These are phyloP conservation scores for Phenganax stokvisi DNA, from an alignment of 92 coral and sea anemone genomes.

Conservation along the genomic window DNA sequence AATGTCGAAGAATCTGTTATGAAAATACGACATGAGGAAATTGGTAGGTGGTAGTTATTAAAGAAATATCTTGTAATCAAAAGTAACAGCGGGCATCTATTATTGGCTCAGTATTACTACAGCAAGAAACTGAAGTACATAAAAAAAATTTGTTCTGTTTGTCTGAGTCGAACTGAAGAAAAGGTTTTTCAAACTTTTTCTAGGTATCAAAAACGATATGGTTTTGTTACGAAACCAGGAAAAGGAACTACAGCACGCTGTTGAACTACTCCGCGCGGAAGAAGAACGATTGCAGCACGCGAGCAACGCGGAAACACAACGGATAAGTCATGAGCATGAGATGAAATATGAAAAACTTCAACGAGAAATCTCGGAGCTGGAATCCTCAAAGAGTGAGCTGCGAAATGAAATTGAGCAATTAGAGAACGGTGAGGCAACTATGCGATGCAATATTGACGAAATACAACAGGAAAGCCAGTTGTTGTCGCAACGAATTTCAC, in stretches of 20 bases:
- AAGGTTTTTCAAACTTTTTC: conserved; percentile 6
- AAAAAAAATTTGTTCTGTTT: too few relatives aligned
- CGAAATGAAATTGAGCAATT: conserved; percentile 45
- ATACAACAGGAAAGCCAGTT: conserved; percentile 32
- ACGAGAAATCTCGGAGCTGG: conserved; percentile 39
- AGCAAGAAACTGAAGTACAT: too few relatives aligned
- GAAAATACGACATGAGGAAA: conserved; percentile 37
- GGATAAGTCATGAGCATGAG: conserved; percentile 34
- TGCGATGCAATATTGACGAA: conserved; percentile 27
- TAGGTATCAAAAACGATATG: conserved; percentile 27
- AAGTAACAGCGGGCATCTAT: too few relatives aligned
- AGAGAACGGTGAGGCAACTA: conserved; percentile 32
- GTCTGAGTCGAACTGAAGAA: neutral
- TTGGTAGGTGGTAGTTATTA: neutral
- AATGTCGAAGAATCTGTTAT: conserved; percentile 46
- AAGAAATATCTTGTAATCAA: too few relatives aligned
- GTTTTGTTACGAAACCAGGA: conserved; percentile 46
- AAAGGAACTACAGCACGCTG: conserved; percentile 50
- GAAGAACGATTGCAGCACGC: conserved; percentile 19
- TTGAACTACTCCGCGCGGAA: conserved; percentile 56
- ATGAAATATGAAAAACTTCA: conserved; percentile 30
- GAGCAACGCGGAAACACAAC: neutral
- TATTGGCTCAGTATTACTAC: too few relatives aligned
- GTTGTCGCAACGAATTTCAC: conserved; percentile 29
- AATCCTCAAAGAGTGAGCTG: conserved; percentile 48